Evolutionary conservation across 2,797 vertebrate species (phyloP).

Genomic region (Coreius guichenoti): DNA sequence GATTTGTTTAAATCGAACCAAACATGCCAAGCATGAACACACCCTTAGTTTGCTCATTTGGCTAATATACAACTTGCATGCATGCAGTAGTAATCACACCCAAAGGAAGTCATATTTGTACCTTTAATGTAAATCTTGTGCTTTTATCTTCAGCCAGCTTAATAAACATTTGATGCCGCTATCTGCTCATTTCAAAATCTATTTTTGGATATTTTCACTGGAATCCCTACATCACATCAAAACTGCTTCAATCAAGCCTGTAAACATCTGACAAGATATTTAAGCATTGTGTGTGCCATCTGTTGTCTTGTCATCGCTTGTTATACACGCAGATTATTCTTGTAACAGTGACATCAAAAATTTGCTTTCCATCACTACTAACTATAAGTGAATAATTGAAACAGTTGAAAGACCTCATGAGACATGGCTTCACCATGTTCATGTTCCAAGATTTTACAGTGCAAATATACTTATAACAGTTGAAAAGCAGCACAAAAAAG

Average conservation of each 20-base stretch:
- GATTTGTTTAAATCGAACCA: too few relatives aligned
- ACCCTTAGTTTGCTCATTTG: not conserved
- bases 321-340: slow-evolving; percentile 16
- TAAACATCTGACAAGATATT: slow-evolving; percentile 33
- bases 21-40: too few relatives aligned
- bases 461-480: slow-evolving; percentile 20
- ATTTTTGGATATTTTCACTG: slow-evolving; percentile 5
- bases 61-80: not conserved
- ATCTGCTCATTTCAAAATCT: slow-evolving; percentile 3
- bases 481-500: slow-evolving; percentile 34
- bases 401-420: slow-evolving; percentile 6
- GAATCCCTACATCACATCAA: slow-evolving; percentile 19
- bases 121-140: slow-evolving; percentile 1
- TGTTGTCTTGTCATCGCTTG: slow-evolving; percentile 21
- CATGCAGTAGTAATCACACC: not conserved
- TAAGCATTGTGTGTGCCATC: slow-evolving; percentile 16
- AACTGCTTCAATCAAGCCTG: slow-evolving; percentile 31
- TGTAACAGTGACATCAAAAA: slow-evolving; percentile 5
- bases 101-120: slow-evolving; percentile 14
- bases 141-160: slow-evolving; percentile 6
- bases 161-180: not conserved
- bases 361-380: not conserved
- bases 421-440: not conserved
- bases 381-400: not conserved
- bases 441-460: slow-evolving; percentile 36